Evolutionary conservation across 2,113 vertebrate species (phyloP), one percentile per base, ranked within the genome.

Genomic region (Oryzias melastigma): DNA sequence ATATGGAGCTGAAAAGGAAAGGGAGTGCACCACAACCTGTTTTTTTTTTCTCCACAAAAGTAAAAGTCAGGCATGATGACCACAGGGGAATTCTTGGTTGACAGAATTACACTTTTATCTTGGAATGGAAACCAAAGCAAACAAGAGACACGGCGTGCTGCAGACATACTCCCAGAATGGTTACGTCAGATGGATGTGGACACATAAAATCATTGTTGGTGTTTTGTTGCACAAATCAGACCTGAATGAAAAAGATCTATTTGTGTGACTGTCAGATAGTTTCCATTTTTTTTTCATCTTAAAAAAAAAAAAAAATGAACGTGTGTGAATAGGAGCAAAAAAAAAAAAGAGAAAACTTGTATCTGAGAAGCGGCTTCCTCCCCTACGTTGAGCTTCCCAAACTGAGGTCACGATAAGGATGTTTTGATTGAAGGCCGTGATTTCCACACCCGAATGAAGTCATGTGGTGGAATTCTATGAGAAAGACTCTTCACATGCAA

Each of bases 361-460:
- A 69, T 85, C 76, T 78, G 71, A 80, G 73, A 73, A 57, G 17
- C 27, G 20, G 58, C 68, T 71, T 80, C 62, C 61, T 73, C 55
- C 55, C 71, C 44, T 49, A 73, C 77, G 74, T 74, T 61, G 68
- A 71, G 77, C 75, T 76, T 40, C 80, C 64, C 80, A 74, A 61
- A 71, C 65, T 89, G 87, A 90, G 74, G 76, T 86, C 83, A 87
- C 65, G 75, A 85, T 65, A 75, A 85, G 85, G 81, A 73, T 86
- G 77, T 85, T 85, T 88, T 80, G 81, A 86, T 81, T 68, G 69
- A 78, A 77, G 53, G 65, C 82, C 72, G 86, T 73, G 52, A 67
- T 82, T 80, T 63, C 86, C 85, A 85, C 87, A 82, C 87, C 88
- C 86, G 78, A 52, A 74, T 90, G 85, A 90, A 71, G 83, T 87